phyloP scores from a whole-genome alignment of 1,140 invertebrate species.

The Gyrodactylus salaris region DNA sequence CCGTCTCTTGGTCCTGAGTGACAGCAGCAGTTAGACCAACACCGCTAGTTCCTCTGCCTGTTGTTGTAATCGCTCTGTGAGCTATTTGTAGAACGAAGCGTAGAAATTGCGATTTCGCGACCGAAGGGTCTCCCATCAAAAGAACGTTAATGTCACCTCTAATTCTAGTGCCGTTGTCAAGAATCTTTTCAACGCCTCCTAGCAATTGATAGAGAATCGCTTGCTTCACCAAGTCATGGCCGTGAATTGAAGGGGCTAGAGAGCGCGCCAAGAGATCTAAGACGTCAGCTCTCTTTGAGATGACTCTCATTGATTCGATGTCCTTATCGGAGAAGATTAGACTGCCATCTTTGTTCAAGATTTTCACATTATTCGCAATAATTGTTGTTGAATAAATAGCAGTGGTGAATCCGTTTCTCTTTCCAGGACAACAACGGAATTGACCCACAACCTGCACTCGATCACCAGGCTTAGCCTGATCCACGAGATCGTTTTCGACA shows the following conservation, averaged over 20 bases:
- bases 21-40: constrained; percentile 94
- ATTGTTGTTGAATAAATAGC: constrained; percentile 72
- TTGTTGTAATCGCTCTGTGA: constrained; percentile 63
- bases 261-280: constrained; percentile 64
- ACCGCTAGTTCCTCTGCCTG: constrained; percentile 65
- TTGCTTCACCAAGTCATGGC: constrained; percentile 77
- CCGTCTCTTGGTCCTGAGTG: constrained; percentile 66
- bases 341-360: constrained; percentile 43
- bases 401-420: constrained; percentile 59
- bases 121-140: constrained; percentile 86
- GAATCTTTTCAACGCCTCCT: constrained; percentile 69
- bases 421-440: constrained; percentile 62
- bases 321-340: constrained; percentile 45
- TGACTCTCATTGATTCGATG: constrained; percentile 50
- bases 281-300: constrained; percentile 42
- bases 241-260: constrained; percentile 82
- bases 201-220: constrained; percentile 71
- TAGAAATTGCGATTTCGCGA: constrained; percentile 83
- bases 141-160: constrained; percentile 92
- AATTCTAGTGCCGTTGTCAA: constrained; percentile 70
- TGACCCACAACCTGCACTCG: constrained; percentile 64
- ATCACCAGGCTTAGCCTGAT: constrained; percentile 36
- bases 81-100: constrained; percentile 12
- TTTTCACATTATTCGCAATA: constrained; percentile 54
- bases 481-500: constrained; percentile 78